Base-by-base conservation (phyloP, 2,888 invertebrate genomes). In the Cosmia pyralina region DNA sequence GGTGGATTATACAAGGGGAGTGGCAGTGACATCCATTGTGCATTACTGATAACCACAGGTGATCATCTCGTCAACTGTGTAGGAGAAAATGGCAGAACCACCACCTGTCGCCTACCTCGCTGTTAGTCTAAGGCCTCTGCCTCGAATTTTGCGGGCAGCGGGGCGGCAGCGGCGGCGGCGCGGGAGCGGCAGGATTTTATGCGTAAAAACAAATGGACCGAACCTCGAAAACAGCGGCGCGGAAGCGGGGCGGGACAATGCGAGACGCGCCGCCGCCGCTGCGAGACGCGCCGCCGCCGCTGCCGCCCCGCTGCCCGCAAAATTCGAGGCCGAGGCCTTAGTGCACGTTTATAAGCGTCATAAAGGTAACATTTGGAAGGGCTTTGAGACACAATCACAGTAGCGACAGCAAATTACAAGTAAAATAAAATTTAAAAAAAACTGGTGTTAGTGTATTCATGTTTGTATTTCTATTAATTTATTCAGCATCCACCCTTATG, bases 11-110 rank as follows among this genome's bases (percentile, higher is more conserved):
- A 8, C 0, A 8, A 11, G 22, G n/a, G 6, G 1, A 58, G 17
- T 55, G 19, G 55, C 52, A 52, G 44, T 19, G 59, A 48, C 2
- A 19, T 28, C 46, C 28, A 67, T 77, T 69, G 48, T 83, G 62
- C 50, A 62, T 79, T 19, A 48, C 38, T 77, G 15, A 82, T 72
- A n/a, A 57, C n/a, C 1, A 28, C 17, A 11, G 6, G 41, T 55
- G 44, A 34, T 44, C 19, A 63, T 55, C 44, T 19, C 17, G 22
- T 48, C 22, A 59, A 15, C 34, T 55, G 13, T 19, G 17, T 22
- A 11, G 46, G 38, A n/a, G 17, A n/a, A 19, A 22, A 15, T 44
- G 10, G 17, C 6, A 34, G 38, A 52, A 19, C 2, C 6, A 17
- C 17, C 10, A 38, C 34, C 34, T 8, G 3, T n/a, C 5, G 4